Evolutionary conservation across 1,140 invertebrate species (phyloP), one percentile per base, ranked within the genome.

Genomic region (Cotesia vestalis): DNA sequence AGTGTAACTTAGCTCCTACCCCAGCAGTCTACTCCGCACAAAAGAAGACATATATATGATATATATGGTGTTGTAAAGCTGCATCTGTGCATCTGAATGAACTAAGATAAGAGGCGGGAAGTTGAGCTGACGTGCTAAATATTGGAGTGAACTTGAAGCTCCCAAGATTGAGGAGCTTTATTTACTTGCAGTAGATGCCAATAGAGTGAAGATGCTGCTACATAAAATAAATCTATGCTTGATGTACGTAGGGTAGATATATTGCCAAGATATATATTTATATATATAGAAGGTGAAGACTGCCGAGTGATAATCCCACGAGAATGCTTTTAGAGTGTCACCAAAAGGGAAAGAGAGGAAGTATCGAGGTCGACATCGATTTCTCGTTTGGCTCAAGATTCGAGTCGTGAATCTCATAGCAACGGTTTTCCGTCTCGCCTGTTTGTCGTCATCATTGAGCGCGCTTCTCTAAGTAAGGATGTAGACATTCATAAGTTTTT

Each of bases 341-440:
- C 36, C 11, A 35, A 60, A 35, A 57, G 53, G 20, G 53, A 20
- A 20, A 60, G 20, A 60, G 66, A 67, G 14, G 46, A 67, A 55
- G 53, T 69, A 69, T 69, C 55, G 53, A 69, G 67, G 67, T 69
- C 67, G 57, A 40, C 36, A 69, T 69, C 53, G 67, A 69, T 69
- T 69, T 69, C 57, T 34, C 53, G 67, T 69, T 69, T 69, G 40
- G 36, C 53, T n/a, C 35, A 40, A 63, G 38, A 46, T 69, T 69
- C 35, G 36, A n/a, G 27, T n/a, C 53, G 4, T 69, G 67, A 69
- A 35, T 67, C 20, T 52, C 12, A 51, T 53, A 51, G 51, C 53
- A 35, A 53, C 14, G 53, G 46, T 5, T 35, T 17, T 52, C 27
- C 5, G 34, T 52, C 34, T 67, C 46, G 66, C 27, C 59, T 60